These are phyloP conservation scores for Probaryconus sp. DNA, from an alignment of 1,140 invertebrate species.

Conservation along the genomic window DNA sequence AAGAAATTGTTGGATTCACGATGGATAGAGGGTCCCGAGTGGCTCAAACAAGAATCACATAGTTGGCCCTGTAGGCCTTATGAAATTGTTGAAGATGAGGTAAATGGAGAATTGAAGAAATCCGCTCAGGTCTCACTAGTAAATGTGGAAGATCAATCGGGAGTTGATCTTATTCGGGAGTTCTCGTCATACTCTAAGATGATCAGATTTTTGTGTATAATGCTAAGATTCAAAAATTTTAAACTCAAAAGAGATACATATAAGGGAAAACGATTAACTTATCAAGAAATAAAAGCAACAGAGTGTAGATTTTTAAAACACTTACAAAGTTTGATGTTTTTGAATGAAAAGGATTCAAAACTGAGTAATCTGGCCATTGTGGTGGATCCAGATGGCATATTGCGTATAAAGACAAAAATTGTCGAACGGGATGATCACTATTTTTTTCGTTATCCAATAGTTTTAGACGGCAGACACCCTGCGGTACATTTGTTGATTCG, in stretches of 20 bases:
- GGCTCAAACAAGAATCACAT: constrained; percentile 47
- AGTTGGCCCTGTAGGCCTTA: constrained; percentile 60
- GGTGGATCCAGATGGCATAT: constrained; percentile 41
- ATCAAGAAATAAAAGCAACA: constrained; percentile 32
- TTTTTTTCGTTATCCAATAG: constrained; percentile 56
- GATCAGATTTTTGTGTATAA: constrained; percentile 56
- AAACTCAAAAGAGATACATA: constrained; percentile 21
- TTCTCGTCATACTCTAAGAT: constrained; percentile 59
- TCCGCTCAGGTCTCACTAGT: constrained; percentile 6
- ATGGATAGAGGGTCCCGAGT: constrained; percentile 73
- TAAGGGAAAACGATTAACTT: constrained; percentile 35
- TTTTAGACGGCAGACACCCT: constrained; percentile 58
- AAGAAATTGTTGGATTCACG: constrained; percentile 63
- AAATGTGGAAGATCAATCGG: constrained; percentile 1
- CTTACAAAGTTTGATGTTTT: constrained; percentile 40
- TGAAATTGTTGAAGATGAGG: constrained; percentile 28
- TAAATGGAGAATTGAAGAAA: constrained; percentile 42
- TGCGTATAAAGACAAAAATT: constrained; percentile 62
- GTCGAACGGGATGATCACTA: constrained; percentile 48
- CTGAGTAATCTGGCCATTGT: constrained; percentile 27
- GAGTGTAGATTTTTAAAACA: constrained; percentile 24
- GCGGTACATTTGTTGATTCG: constrained; percentile 44
- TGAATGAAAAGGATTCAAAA: constrained; percentile 34
- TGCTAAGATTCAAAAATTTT: constrained; percentile 57
- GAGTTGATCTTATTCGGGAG: constrained; percentile 30